Base-by-base conservation (phyloP, 1,140 invertebrate genomes). In the Micrasema minimum region DNA sequence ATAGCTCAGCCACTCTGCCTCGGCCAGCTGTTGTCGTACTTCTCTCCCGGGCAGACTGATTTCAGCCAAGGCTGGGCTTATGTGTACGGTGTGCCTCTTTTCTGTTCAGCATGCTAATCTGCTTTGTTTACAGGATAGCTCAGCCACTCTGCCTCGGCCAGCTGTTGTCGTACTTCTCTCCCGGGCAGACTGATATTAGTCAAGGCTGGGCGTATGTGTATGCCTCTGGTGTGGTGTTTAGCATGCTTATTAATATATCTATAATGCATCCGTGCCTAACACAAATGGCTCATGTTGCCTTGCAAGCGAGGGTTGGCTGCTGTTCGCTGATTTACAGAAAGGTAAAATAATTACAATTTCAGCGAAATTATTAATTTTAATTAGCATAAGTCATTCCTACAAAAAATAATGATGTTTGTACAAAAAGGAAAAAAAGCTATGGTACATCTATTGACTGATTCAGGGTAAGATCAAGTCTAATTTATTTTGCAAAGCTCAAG, bases 281-380 rank as follows among this genome's bases (percentile, higher is more conserved):
- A 77, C 89, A 85, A 51, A 87, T 94, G 10, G 78, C 91, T 16
- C 87, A 91, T 77, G 85, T 90, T 75, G 90, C 89, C 18, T 90
- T 91, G 85, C 91, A 93, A 79, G 85, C 94, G 66, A 83, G 94
- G 7, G 84, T 96, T 0, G 92, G 90, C 0, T 90, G 91, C 71
- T 94, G 92, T 57, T 91, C 92, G 0, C 79, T 96, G 0, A 90
- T 96, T 53, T 96, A 95, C 78, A 88, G 91, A 79, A 93, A 96
- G 88, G 90, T 91, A 65, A n/a, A n/a, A 14, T 2, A 23, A 59
- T 16, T 10, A 20, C n/a, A 59, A 26, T 18, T n/a, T n/a, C n/a
- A n/a, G n/a, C n/a, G n/a, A n/a, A n/a, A n/a, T n/a, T n/a, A n/a
- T n/a, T n/a, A n/a, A n/a, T n/a, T n/a, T n/a, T n/a, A n/a, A n/a